Evolutionary conservation across 2,797 vertebrate species (phyloP).

Genomic region (Helicolenus hilgendorfi): DNA sequence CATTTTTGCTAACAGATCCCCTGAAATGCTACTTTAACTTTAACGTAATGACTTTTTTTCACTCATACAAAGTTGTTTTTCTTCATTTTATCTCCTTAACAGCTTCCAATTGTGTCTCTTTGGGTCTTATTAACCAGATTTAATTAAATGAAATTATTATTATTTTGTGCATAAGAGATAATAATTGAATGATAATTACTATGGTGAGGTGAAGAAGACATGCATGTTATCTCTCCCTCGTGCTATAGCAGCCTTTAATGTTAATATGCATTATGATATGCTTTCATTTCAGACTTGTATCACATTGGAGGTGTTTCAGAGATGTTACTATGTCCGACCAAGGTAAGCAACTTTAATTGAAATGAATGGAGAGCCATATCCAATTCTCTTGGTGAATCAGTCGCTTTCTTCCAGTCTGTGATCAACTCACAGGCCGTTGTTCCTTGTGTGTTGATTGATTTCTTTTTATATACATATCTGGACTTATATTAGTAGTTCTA

Average conservation of each 20-base stretch:
- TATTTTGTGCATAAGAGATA: neutral
- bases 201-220: neutral
- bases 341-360: neutral
- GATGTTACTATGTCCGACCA: rapidly evolving
- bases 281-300: neutral
- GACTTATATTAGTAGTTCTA: neutral
- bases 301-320: neutral
- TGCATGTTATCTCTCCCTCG: neutral
- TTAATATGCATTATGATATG: neutral
- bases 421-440: neutral
- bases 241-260: neutral
- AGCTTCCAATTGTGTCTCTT: neutral
- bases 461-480: neutral
- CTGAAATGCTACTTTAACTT: neutral
- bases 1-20: neutral
- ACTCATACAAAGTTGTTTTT: neutral
- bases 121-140: neutral
- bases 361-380: neutral
- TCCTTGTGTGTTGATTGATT: neutral
- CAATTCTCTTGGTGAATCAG: neutral
- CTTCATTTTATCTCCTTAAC: neutral
- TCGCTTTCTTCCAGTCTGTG: neutral
- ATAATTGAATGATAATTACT: neutral
- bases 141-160: neutral
- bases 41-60: no score